Percentiles rank a stretch among this genome's conserved stretches.
Evolutionary conservation across 2,113 vertebrate genomes (phyloP).

Genomic region (Pseudorectes ferrugineus): DNA sequence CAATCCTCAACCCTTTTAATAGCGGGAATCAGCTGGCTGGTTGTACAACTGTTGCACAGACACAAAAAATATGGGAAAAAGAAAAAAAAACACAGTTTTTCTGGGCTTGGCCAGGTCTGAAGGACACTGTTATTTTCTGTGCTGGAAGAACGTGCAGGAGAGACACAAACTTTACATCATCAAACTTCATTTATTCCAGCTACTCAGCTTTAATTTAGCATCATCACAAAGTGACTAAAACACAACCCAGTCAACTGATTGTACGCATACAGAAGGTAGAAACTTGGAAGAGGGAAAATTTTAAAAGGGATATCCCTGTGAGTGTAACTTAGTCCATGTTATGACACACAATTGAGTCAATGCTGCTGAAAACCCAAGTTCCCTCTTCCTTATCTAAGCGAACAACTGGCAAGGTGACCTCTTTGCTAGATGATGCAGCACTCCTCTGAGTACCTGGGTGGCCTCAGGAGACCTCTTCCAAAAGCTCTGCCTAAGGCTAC

Average conservation of each 20-base stretch:
- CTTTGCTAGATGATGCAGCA: neutral
- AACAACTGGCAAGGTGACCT: neutral
- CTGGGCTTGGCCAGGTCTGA: neutral
- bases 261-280: neutral
- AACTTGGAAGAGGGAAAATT: neutral
- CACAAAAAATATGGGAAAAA: fast-evolving
- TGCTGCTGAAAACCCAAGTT: neutral
- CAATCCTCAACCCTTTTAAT: neutral
- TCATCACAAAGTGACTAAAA: neutral
- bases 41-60: neutral
- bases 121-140: neutral
- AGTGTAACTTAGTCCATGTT: neutral
- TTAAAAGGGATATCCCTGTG: neutral
- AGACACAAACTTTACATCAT: neutral
- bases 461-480: neutral
- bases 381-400: neutral
- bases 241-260: neutral
- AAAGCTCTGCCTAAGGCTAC: neutral
- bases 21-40: neutral
- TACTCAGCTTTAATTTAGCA: neutral
- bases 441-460: neutral
- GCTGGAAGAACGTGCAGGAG: fast-evolving
- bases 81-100: neutral
- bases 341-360: neutral
- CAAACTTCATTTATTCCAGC: neutral